These are phyloP conservation scores for Oplegnathus fasciatus DNA, from an alignment of 2,113 vertebrate species.

Conservation along the genomic window DNA sequence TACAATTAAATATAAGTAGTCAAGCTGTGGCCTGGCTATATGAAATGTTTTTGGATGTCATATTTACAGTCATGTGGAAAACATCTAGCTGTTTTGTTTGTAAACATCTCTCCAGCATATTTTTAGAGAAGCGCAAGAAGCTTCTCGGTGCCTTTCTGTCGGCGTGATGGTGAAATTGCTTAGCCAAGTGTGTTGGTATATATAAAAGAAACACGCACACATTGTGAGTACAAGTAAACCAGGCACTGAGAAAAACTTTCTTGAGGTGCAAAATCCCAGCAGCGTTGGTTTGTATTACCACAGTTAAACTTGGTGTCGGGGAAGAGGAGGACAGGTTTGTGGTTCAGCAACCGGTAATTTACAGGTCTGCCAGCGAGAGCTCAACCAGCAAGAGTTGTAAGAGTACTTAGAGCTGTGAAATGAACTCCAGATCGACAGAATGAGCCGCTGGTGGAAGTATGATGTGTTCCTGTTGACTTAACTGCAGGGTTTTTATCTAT, in stretches of 20 bases:
- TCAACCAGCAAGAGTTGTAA: constrained; percentile 41
- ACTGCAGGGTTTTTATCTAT: constrained; percentile 56
- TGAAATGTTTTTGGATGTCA: neutral
- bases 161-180: neutral
- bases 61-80: constrained; percentile 2
- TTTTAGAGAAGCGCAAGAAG: constrained; percentile 2
- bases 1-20: constrained; percentile 1
- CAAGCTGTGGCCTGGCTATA: neutral
- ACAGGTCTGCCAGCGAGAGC: constrained; percentile 32
- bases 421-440: constrained; percentile 47
- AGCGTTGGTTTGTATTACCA: constrained; percentile 17
- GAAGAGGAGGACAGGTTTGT: constrained; percentile 27
- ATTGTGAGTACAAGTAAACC: neutral
- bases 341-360: constrained; percentile 52
- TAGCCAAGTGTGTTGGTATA: neutral
- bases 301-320: constrained; percentile 35
- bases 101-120: neutral
- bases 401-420: constrained; percentile 59
- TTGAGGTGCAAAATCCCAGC: constrained; percentile 29
- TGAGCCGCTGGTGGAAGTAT: constrained; percentile 44
- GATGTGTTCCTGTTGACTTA: constrained; percentile 71
- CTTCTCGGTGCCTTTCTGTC: neutral
- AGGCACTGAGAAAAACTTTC: neutral
- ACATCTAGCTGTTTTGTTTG: neutral
- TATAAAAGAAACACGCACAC: neutral